phyloP scores from a whole-genome alignment of 1,140 invertebrate genomes.

The Zaprionus tsacasi region DNA sequence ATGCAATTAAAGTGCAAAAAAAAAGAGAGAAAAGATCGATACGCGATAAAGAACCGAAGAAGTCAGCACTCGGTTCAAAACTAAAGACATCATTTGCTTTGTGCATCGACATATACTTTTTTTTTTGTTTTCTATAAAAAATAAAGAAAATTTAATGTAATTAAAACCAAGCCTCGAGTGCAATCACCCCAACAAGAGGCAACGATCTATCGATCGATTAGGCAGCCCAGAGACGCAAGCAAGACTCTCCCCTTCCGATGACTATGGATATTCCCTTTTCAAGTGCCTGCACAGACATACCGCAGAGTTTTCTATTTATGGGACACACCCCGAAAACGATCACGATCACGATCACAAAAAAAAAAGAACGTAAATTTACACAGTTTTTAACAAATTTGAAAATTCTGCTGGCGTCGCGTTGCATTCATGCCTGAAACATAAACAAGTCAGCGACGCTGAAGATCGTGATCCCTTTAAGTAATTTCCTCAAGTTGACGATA shows the following conservation, averaged over 20 bases:
- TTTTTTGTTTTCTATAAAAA: slow-evolving; percentile 58
- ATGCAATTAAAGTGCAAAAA: slow-evolving; percentile 74
- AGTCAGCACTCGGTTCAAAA: slow-evolving; percentile 45
- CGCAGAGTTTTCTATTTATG: slow-evolving; percentile 64
- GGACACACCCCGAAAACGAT: slow-evolving; percentile 67
- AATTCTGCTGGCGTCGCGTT: slow-evolving; percentile 67
- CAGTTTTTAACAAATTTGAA: slow-evolving; percentile 81
- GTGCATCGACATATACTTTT: slow-evolving; percentile 14
- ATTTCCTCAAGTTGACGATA: slow-evolving; percentile 63
- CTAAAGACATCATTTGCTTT: slow-evolving; percentile 81
- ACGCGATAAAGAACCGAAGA: slow-evolving; percentile 22
- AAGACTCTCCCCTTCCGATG: slow-evolving; percentile 18
- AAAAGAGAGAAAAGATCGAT: slow-evolving; percentile 18
- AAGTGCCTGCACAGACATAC: slow-evolving; percentile 56
- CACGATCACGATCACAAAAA: slow-evolving; percentile 35
- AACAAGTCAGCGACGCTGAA: slow-evolving; percentile 66
- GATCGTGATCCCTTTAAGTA: slow-evolving; percentile 82
- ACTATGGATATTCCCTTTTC: slow-evolving; percentile 6
- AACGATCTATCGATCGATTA: slow-evolving; percentile 75
- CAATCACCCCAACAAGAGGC: slow-evolving; percentile 75
- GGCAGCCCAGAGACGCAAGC: slow-evolving; percentile 45
- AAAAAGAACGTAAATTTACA: slow-evolving; percentile 77
- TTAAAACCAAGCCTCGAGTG: slow-evolving; percentile 60
- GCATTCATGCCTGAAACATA: slow-evolving; percentile 79
- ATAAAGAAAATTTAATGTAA: slow-evolving; percentile 46